phyloP scores from a whole-genome alignment of 2,888 invertebrate genomes.

The Ophion ventricosus region DNA sequence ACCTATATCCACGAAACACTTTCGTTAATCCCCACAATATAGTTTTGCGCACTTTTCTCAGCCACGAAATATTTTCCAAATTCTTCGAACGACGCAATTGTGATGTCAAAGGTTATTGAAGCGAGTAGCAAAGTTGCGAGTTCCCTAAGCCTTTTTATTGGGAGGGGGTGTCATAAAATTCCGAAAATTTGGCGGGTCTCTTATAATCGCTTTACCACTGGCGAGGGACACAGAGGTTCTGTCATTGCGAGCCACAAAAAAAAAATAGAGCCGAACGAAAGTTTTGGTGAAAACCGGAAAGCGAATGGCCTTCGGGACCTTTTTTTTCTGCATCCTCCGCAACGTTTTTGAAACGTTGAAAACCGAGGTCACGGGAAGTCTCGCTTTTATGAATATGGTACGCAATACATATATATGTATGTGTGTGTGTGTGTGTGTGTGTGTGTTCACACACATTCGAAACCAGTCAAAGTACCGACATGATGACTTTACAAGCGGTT shows the following conservation, averaged over 20 bases:
- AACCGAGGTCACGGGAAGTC: slow-evolving; percentile 63
- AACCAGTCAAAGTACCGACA: slow-evolving; percentile 64
- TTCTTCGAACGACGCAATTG: slow-evolving; percentile 28
- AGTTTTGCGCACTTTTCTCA: slow-evolving; percentile 1
- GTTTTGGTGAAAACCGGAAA: slow-evolving; percentile 65
- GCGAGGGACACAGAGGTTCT: slow-evolving; percentile 53
- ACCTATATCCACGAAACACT: slow-evolving; percentile 7
- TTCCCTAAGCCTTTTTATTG: slow-evolving; percentile 49
- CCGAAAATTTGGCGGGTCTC: slow-evolving; percentile 50
- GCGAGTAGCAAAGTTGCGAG: slow-evolving; percentile 44
- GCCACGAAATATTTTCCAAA: not conserved
- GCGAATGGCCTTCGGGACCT: slow-evolving; percentile 58
- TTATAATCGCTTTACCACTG: slow-evolving; percentile 62
- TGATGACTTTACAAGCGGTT: slow-evolving; percentile 77
- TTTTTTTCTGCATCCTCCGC: slow-evolving; percentile 52
- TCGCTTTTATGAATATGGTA: slow-evolving; percentile 55
- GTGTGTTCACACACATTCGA: not conserved
- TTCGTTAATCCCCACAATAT: not conserved
- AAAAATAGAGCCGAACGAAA: slow-evolving; percentile 48
- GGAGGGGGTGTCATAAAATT: slow-evolving; percentile 42
- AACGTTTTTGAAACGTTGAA: slow-evolving; percentile 57
- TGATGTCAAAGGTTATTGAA: slow-evolving; percentile 24
- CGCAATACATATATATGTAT: not conserved
- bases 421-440: not conserved
- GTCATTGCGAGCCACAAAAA: slow-evolving; percentile 28